Evolutionary conservation across 2,888 invertebrate species (phyloP), one percentile per base, ranked within the genome.

Genomic region (Caenorhabditis sp.): DNA sequence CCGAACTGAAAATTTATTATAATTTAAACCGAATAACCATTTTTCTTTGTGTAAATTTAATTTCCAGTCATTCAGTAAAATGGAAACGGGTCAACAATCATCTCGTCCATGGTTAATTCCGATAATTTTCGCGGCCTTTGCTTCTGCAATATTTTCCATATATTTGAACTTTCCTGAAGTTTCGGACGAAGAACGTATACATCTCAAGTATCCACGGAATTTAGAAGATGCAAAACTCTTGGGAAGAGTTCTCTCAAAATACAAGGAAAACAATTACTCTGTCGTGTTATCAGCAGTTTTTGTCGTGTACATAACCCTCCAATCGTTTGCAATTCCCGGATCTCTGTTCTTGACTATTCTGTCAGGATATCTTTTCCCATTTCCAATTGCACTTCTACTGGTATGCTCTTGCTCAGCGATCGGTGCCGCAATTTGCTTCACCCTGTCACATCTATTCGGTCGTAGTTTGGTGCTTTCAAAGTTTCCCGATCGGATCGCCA

Each of bases 281-380:
- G 73, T 73, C 0, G 77, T 99, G 66, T 90, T 97, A 88, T 91
- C 92, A 81, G 96, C 94, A 84, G 93, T 96, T 76, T 93, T 94
- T 85, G 90, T 94, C 81, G 92, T 93, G 17, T 99, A 97, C 89
- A 93, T 99, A 90, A 95, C 95, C 89, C 91, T 99, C 88, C 99
- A 99, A 92, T 95, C 97, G 75, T 99, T 99, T 91, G 97, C 97
- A 86, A 99, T 99, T 90, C 99, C 99, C 76, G 99, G 99, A 78
- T 97, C 97, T 19, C 92, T 99, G 88, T 99, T 97, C 88, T 91
- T 99, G 64, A 97, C 97, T 77, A 95, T 99, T 84, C 91, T 99
- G 62, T 95, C 95, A 75, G 99, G 99, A 76, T 99, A 96, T 89
- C 90, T 99, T 51, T 99, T 97, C 88, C 93, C 95, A 70, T 97